Evolutionary conservation across 2,113 vertebrate species (phyloP).

Genomic region (Galemys pyrenaicus): DNA sequence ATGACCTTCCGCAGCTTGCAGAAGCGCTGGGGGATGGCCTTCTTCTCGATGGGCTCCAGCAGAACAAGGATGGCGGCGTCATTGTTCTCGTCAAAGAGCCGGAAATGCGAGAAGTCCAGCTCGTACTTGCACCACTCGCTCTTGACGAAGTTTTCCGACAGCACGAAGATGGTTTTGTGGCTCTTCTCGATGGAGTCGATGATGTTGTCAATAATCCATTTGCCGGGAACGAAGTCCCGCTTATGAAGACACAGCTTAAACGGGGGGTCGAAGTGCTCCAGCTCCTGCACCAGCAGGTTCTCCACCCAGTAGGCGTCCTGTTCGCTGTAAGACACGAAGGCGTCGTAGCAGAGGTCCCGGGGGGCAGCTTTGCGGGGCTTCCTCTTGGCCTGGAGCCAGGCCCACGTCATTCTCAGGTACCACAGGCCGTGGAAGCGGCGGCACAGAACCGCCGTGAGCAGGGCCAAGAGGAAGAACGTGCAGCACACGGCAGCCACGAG

Average conservation of each 20-base stretch:
- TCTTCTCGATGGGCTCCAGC: slow-evolving; percentile 90
- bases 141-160: slow-evolving; percentile 92
- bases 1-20: slow-evolving; percentile 92
- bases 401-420: slow-evolving; percentile 93
- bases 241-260: slow-evolving; percentile 92
- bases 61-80: slow-evolving; percentile 89
- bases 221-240: slow-evolving; percentile 92
- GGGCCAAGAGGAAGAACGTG: slow-evolving; percentile 72
- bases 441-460: slow-evolving; percentile 70
- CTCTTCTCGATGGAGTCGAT: slow-evolving; percentile 93
- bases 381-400: slow-evolving; percentile 93
- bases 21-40: slow-evolving; percentile 92
- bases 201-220: slow-evolving; percentile 93
- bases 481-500: slow-evolving; percentile 84
- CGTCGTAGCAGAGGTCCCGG: slow-evolving; percentile 85
- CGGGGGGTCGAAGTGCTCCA: slow-evolving; percentile 83
- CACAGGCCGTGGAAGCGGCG: slow-evolving; percentile 88
- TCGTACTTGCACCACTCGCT: slow-evolving; percentile 98
- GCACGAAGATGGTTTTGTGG: slow-evolving; percentile 90
- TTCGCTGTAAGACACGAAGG: slow-evolving; percentile 96
- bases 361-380: slow-evolving; percentile 76
- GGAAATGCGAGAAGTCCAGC: slow-evolving; percentile 95
- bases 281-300: slow-evolving; percentile 88
- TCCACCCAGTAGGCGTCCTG: slow-evolving; percentile 93
- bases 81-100: slow-evolving; percentile 90